Base-by-base conservation (phyloP, 2,888 invertebrate genomes). In the Melanchra persicariae region DNA sequence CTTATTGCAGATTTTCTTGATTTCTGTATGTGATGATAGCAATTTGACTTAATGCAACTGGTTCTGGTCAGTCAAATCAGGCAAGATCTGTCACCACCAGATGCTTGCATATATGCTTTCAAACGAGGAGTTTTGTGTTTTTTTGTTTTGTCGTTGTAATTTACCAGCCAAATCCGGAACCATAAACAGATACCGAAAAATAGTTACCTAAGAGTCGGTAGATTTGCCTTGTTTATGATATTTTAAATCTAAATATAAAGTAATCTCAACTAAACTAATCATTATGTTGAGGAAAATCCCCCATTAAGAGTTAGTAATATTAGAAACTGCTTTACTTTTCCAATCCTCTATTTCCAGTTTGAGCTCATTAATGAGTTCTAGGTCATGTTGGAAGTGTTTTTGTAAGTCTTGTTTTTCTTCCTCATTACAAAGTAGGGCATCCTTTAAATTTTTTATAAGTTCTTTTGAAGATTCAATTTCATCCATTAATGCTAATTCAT, bases 381-480 rank as follows among this genome's bases (percentile, higher is more conserved):
- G 85, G 61, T 93, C 92, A 63, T 90, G 88, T 87, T 93, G 85
- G 72, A 91, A 93, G 71, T 92, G 89, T 22, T 91, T 86, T 81
- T 93, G 90, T 37, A 94, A 70, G 22, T 89, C 87, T 76, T 90
- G 88, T 75, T 94, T 94, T 87, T 94, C 95, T 74, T 94, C 93
- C 79, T 95, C 93, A 66, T 87, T 93, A 71, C 89, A 90, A 74
- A 87, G 85, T 51, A 95, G 74, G 5, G 90, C 88, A 30, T 94
- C 91, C 79, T 91, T 92, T 7, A 95, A 85, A 77, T 92, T 92
- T 70, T 88, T 88, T 65, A 93, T 90, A 82, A 94, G 91, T 76
- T 94, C 92, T 77, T 93, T 94, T 52, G 91, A 86, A 19, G 89
- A 87, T 81, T 94, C 92, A 49, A 95, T 91, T 90, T 95, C 91